A percentile compares a stretch with the other conserved stretches of the same genome.
Evolutionary conservation across 1,140 invertebrate species (phyloP).

Genomic region (Rhopalosiphum maidis): DNA sequence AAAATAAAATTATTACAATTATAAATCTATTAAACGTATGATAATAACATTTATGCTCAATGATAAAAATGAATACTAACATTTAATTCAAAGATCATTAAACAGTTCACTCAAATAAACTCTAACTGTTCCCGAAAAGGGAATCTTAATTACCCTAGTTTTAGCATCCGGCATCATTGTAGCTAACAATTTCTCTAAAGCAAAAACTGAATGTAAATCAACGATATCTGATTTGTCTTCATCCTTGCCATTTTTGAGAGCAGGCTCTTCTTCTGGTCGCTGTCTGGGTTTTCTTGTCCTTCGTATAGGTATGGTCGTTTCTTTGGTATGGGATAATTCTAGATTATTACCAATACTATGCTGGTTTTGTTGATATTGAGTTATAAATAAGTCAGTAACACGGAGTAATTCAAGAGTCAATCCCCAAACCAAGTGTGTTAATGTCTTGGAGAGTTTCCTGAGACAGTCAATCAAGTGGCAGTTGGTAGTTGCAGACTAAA

Average conservation of each 20-base stretch:
- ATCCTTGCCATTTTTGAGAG: constrained; percentile 61
- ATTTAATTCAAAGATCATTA: constrained; percentile 59
- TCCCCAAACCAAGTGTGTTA: constrained; percentile 81
- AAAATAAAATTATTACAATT: constrained; percentile 4
- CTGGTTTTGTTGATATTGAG: constrained; percentile 70
- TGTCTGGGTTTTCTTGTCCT: constrained; percentile 69
- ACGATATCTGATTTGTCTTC: constrained; percentile 64
- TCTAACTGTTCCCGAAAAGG: constrained; percentile 79
- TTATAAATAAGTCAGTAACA: constrained; percentile 80
- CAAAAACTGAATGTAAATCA: constrained; percentile 77
- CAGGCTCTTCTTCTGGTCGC: constrained; percentile 29
- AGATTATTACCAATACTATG: constrained; percentile 63
- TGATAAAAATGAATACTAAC: background rate
- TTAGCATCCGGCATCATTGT: constrained; percentile 70
- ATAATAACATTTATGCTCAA: background rate
- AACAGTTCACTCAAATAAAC: constrained; percentile 67
- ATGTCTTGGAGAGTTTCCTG: constrained; percentile 71
- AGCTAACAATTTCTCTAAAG: constrained; percentile 75
- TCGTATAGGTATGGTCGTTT: constrained; percentile 74
- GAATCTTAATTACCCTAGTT: constrained; percentile 80
- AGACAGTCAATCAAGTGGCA: constrained; percentile 79
- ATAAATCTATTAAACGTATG: background rate
- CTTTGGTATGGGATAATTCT: constrained; percentile 62
- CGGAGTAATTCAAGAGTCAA: constrained; percentile 79
- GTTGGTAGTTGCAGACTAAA: constrained; percentile 80